Conservation (phyloP, 2,113 vertebrate genomes). For the Apaloderma vittatum region DNA sequence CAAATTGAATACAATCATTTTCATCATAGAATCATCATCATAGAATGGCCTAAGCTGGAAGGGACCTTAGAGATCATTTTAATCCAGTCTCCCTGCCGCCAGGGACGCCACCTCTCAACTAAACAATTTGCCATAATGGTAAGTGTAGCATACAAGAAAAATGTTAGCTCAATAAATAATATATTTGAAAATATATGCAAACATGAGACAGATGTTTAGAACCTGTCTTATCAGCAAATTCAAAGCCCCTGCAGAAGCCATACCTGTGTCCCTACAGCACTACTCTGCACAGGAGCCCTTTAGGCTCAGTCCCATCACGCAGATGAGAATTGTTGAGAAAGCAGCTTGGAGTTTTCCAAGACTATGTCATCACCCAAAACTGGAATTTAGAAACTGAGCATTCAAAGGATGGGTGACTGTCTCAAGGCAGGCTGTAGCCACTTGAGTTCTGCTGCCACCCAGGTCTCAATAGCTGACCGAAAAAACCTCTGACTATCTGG, state of each 20-base stretch:
- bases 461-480: not conserved
- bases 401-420: rapidly evolving
- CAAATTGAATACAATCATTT: not conserved
- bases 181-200: not conserved
- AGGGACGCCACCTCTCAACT: too few species aligned
- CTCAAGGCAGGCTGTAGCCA: not conserved
- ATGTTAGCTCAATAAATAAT: not conserved
- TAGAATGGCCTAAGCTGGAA: too few species aligned
- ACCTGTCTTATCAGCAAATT: not conserved
- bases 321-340: not conserved
- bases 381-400: not conserved
- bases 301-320: not conserved
- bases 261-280: not conserved
- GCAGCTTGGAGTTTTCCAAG: not conserved
- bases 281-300: not conserved
- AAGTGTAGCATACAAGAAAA: not conserved
- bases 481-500: not conserved
- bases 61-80: too few species aligned
- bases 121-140: not conserved
- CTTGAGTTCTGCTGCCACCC: not conserved
- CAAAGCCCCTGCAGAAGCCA: not conserved
- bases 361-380: not conserved
- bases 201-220: not conserved
- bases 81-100: too few species aligned
- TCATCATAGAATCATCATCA: too few species aligned